Evolutionary conservation across 2,888 invertebrate genomes (phyloP), one percentile per base, ranked within the genome.

Genomic region (Anthophora plumipes): DNA sequence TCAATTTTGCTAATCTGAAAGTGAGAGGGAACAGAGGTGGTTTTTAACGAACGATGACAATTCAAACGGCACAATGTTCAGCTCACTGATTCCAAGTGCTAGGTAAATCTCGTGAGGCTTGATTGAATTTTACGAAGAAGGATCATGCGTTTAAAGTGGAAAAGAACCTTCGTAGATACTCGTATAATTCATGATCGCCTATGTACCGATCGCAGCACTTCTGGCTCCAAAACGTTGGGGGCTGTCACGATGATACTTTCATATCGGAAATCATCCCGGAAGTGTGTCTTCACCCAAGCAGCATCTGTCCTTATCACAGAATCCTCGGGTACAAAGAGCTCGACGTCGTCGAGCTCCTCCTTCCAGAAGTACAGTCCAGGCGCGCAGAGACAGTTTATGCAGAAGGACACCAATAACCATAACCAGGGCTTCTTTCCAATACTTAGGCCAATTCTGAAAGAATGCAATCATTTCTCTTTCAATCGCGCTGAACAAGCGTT

Each of bases 171-270:
- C 67, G 61, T 39, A 67, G 73, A 88, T 81, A 83, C 67, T 68
- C 75, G 84, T 73, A 79, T 85, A 80, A 80, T 81, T 83, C 76
- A 86, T 84, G 82, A 83, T 85, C 77, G 67, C 72, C 70, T 71
- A 86, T 88, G 90, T 89, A 93, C 93, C 90, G 90, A 89, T 73
- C 88, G 87, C 66, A 93, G 88, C 41, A 93, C 91, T 81, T 92
- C 89, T 12, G 92, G 92, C 11, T 91, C 90, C 72, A 94, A 87
- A 37, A 94, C 89, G 80, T 94, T 93, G 46, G 93, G 92, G 5
- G 92, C 93, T 22, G 90, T 91, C 59, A 94, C 86, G 76, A 94
- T 92, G 77, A 94, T 91, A 83, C 91, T 92, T 81, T 93, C 93
- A 85, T 92, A 93, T 78, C 91, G 90, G 68, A 93, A 84, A 82